Evolutionary conservation across 1,140 invertebrate species (phyloP).

Genomic region (Trypoxylus dichotomus): DNA sequence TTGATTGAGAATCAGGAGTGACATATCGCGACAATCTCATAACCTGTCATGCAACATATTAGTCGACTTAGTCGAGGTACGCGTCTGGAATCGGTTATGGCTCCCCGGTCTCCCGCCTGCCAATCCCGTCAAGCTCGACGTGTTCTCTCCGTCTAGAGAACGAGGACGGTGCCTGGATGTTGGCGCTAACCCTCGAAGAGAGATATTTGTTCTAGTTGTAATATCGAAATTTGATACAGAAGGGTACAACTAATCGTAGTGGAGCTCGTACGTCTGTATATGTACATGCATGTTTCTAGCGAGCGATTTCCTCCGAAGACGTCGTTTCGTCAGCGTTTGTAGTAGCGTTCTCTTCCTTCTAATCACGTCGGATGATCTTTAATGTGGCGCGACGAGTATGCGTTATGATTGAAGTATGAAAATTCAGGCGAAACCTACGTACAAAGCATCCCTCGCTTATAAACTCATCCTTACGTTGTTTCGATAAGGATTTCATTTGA

Average conservation of each 20-base stretch:
- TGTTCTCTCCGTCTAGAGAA: neutral
- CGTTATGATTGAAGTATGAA: conserved; percentile 25
- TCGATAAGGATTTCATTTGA: neutral
- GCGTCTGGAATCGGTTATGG: neutral
- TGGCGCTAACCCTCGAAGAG: neutral
- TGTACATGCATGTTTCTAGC: neutral
- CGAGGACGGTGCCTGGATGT: neutral
- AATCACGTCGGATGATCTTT: conserved; percentile 18
- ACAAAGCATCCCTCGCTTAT: neutral
- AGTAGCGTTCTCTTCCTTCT: neutral
- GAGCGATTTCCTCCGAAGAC: neutral
- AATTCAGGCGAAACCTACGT: neutral
- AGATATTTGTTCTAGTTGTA: neutral
- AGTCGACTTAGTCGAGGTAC: conserved; percentile 37
- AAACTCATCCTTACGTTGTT: neutral
- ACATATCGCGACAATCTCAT: conserved; percentile 46
- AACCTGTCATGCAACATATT: conserved; percentile 43
- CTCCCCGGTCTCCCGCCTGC: neutral
- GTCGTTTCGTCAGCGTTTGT: neutral
- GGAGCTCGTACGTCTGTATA: neutral
- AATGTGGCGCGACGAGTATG: conserved; percentile 13
- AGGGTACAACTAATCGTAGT: neutral
- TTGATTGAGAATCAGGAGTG: conserved; percentile 45
- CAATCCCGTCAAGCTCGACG: neutral
- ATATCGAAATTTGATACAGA: neutral